Evolutionary conservation across 1,140 invertebrate species (phyloP), one percentile per base, ranked within the genome.

Genomic region (Zophobas atratus): DNA sequence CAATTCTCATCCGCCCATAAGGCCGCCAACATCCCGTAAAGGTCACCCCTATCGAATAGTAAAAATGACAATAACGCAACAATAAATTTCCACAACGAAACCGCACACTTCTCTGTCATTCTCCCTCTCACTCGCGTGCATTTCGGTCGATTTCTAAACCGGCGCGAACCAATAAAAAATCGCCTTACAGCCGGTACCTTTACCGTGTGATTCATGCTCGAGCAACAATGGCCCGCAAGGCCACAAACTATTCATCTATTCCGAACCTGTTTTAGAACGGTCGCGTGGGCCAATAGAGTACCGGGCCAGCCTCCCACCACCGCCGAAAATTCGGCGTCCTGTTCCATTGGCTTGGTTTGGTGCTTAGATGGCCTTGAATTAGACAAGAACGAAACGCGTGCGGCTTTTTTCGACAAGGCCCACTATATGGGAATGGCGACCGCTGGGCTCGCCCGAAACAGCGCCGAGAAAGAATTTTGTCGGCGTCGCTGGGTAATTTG

Each of bases 351-450:
- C 76, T 78, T 43, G 46, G 56, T 70, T 51, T 63, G 57, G 60
- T 51, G 76, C 76, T 80, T 80, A 80, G 79, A 78, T 70, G 73
- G 43, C 79, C 79, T 80, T 78, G 79, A 80, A 71, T 80, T 80
- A 76, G 77, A 80, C 71, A 51, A 51, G 4, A 51, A 51, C 4
- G 3, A 2, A 51, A 51, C n/a, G 49, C 6, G 43, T 46, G 6
- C 6, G 43, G 43, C 6, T 46, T 46, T 46, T 46, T 46, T 8
- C 43, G 6, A 46, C 3, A 46, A 3, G 43, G 43, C 43, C 43
- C 43, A 46, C 43, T 46, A 3, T 3, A 46, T 46, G 20, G 20
- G 20, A 20, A 46, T 46, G 43, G 43, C 43, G 43, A 46, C 3
- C 43, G 43, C 3, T 46, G 3, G 8, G 8, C 43, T 46, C 43